These are phyloP conservation scores for Melanotaenia duboulayi DNA, from an alignment of 2,113 vertebrate genomes.

Conservation along the genomic window DNA sequence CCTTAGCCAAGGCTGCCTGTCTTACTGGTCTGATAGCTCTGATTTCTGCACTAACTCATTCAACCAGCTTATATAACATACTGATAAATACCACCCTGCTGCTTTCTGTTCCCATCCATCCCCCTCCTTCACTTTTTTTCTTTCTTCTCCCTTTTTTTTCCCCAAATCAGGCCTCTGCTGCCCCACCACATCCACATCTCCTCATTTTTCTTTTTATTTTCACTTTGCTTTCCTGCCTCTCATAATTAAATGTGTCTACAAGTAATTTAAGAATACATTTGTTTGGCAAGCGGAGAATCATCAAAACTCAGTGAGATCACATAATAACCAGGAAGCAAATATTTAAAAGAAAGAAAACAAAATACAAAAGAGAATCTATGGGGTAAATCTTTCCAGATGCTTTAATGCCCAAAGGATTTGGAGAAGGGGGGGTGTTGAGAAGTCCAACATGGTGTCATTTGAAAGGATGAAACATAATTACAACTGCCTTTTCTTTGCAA, in stretches of 20 bases:
- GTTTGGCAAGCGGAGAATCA: slow-evolving; percentile 14
- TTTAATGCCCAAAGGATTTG: slow-evolving; percentile 30
- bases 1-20: slow-evolving; percentile 37
- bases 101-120: slow-evolving; percentile 24
- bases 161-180: slow-evolving; percentile 17
- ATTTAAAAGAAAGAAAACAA: slow-evolving; percentile 6
- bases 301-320: slow-evolving; percentile 32
- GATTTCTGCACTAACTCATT: slow-evolving; percentile 60
- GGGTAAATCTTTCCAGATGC: slow-evolving; percentile 63
- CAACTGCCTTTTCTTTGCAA: slow-evolving; percentile 24
- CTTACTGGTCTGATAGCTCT: slow-evolving; percentile 41
- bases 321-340: slow-evolving; percentile 33
- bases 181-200: slow-evolving; percentile 34
- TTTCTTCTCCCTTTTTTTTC: slow-evolving; percentile 29
- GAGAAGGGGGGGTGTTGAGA: slow-evolving; percentile 6
- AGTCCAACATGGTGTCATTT: slow-evolving; percentile 47
- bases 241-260: slow-evolving; percentile 16
- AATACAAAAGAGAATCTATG: slow-evolving; percentile 5
- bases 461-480: slow-evolving; percentile 52
- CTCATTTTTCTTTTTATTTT: slow-evolving; percentile 23
- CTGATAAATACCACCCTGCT: slow-evolving; percentile 36
- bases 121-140: slow-evolving; percentile 4
- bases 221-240: slow-evolving; percentile 19
- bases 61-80: slow-evolving; percentile 53
- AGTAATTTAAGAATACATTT: slow-evolving; percentile 9